Conservation (phyloP, 2,113 vertebrate genomes). For the Mus spicilegus region DNA sequence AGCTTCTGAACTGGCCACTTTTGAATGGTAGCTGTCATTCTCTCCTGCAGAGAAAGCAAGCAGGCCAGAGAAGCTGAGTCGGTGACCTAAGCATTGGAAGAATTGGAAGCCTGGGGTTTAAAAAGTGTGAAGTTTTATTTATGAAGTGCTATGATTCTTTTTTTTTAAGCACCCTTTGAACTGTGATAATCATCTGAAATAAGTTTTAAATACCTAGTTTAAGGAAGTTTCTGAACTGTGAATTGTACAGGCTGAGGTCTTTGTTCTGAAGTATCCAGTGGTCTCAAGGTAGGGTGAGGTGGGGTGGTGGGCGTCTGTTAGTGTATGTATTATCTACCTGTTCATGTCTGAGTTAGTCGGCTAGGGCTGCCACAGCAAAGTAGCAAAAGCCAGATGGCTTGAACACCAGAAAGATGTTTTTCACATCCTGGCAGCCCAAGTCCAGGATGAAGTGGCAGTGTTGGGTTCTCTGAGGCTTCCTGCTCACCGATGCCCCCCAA, state of each 20-base stretch:
- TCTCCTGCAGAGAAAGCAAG: not conserved
- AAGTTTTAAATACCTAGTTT: not conserved
- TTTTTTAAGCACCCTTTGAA: not conserved
- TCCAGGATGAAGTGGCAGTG: not conserved
- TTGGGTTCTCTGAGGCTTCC: not conserved
- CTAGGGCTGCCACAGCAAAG: not conserved
- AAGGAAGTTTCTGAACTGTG: not conserved
- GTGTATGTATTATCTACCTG: not conserved
- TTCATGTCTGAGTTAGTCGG: not conserved
- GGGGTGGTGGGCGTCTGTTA: too few species aligned
- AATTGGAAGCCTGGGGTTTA: conserved; percentile 15
- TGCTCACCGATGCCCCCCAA: fast-evolving
- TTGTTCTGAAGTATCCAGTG: not conserved
- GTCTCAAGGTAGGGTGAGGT: not conserved
- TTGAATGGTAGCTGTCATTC: not conserved
- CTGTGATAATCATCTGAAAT: not conserved
- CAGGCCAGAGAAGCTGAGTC: not conserved
- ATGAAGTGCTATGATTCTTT: not conserved
- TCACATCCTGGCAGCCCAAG: not conserved
- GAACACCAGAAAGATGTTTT: not conserved
- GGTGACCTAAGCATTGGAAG: not conserved
- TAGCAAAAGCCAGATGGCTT: fast-evolving
- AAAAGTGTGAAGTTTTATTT: conserved; percentile 16
- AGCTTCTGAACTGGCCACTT: not conserved
- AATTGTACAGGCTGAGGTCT: not conserved